Conservation (phyloP, 2,797 vertebrate species). For the Brotula barbata region DNA sequence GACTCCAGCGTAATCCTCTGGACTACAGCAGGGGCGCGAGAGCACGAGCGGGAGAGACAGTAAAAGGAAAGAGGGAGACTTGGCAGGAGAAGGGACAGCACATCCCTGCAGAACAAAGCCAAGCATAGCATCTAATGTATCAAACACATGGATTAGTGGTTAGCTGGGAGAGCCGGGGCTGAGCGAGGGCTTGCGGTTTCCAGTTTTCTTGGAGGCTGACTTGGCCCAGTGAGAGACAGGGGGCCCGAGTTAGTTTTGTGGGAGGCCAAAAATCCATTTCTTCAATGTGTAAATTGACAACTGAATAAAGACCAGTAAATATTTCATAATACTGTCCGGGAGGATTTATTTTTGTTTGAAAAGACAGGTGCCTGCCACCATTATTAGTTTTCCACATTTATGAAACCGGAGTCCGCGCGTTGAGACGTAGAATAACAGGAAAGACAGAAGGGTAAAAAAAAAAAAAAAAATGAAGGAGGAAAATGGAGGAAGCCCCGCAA, state of each 20-base stretch:
- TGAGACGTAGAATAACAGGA: slow-evolving; percentile 41
- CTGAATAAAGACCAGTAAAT: slow-evolving; percentile 77
- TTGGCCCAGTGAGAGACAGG: slow-evolving; percentile 70
- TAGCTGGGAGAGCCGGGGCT: slow-evolving; percentile 72
- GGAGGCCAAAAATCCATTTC: slow-evolving; percentile 70
- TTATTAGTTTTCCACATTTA: slow-evolving; percentile 70
- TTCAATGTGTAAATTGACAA: slow-evolving; percentile 79
- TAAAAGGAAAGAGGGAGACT: slow-evolving; percentile 55
- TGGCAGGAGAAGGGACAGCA: slow-evolving; percentile 74
- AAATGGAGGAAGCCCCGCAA: slow-evolving; percentile 16
- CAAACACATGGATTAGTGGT: slow-evolving; percentile 85
- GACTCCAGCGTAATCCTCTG: slow-evolving; percentile 75
- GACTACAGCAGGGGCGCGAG: slow-evolving; percentile 64
- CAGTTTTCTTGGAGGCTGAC: slow-evolving; percentile 73
- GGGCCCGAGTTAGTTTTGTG: slow-evolving; percentile 71
- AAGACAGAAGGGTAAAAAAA: slow-evolving; percentile 14
- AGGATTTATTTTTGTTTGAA: slow-evolving; percentile 70
- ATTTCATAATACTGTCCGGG: slow-evolving; percentile 67
- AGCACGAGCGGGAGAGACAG: slow-evolving; percentile 58
- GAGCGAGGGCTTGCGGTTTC: slow-evolving; percentile 76
- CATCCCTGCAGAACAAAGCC: slow-evolving; percentile 76
- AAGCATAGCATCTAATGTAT: slow-evolving; percentile 80
- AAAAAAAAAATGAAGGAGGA: slow-evolving; percentile 16
- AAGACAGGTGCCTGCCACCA: slow-evolving; percentile 70
- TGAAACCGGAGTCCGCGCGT: slow-evolving; percentile 58